phyloP scores from a whole-genome alignment of 2,113 vertebrate species.

The Saimiri boliviensis region DNA sequence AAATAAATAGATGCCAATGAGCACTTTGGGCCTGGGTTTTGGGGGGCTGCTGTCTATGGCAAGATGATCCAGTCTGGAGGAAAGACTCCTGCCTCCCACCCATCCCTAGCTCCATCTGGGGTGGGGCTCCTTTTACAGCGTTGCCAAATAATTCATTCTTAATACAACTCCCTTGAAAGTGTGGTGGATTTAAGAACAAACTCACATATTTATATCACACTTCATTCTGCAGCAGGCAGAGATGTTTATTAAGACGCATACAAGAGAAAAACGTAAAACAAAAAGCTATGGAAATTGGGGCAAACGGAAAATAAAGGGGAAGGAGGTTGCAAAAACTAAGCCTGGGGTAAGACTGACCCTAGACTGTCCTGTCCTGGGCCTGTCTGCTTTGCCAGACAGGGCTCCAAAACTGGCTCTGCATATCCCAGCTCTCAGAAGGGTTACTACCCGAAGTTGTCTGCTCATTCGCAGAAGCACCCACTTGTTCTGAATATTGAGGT shows the following conservation, averaged over 20 bases:
- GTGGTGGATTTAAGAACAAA: background rate
- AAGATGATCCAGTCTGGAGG: background rate
- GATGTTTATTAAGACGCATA: background rate
- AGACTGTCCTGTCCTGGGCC: background rate
- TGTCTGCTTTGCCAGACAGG: background rate
- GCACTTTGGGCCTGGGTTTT: background rate
- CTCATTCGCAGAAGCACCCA: background rate
- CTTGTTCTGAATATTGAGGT: background rate
- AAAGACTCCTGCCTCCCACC: background rate
- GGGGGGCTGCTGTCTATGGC: too few relatives aligned
- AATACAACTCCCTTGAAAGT: background rate
- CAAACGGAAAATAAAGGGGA: background rate
- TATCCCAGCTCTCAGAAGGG: background rate
- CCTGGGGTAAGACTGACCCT: background rate
- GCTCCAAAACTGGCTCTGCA: background rate
- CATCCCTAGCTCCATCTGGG: background rate
- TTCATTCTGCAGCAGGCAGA: background rate
- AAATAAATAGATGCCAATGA: background rate
- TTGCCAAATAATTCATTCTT: background rate
- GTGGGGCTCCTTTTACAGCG: background rate
- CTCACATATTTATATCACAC: background rate
- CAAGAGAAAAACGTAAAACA: background rate
- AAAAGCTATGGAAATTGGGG: background rate
- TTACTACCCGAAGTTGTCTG: background rate
- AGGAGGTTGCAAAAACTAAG: background rate